These are phyloP conservation scores for Leucoma salicis DNA, from an alignment of 2,888 invertebrate genomes.

Conservation along the genomic window DNA sequence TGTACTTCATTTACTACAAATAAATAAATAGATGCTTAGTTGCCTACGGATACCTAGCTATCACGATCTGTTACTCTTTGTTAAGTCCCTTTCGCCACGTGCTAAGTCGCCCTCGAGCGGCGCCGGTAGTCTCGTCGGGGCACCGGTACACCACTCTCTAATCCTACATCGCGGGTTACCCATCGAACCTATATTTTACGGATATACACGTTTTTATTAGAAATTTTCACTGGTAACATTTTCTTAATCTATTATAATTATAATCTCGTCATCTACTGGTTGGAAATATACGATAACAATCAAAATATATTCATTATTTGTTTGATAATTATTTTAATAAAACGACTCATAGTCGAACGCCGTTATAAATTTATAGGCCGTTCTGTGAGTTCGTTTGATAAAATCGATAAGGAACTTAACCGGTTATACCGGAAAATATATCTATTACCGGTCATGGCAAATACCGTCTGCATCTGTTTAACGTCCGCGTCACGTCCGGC, in stretches of 20 bases:
- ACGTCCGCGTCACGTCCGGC: neutral
- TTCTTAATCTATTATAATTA: neutral
- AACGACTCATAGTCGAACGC: neutral
- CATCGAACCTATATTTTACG: neutral
- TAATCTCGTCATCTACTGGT: neutral
- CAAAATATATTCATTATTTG: neutral
- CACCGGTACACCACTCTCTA: constrained; percentile 37
- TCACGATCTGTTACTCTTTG: constrained; percentile 34
- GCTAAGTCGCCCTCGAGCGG: neutral
- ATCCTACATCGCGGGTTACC: constrained; percentile 16
- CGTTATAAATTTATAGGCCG: neutral
- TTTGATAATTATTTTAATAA: neutral
- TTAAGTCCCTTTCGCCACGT: constrained; percentile 22
- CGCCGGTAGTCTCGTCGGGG: constrained; percentile 5
- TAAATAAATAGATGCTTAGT: constrained; percentile 58
- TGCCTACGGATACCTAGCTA: constrained; percentile 34
- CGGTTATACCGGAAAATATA: neutral
- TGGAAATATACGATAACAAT: neutral
- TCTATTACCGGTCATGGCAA: neutral
- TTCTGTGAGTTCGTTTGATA: neutral
- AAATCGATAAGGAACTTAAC: neutral
- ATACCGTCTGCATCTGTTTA: neutral
- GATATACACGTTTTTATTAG: neutral
- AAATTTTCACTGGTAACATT: neutral
- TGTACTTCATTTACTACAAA: constrained; percentile 69